These are phyloP conservation scores for Mycteria americana DNA, from an alignment of 2,797 vertebrate genomes.

Conservation along the genomic window DNA sequence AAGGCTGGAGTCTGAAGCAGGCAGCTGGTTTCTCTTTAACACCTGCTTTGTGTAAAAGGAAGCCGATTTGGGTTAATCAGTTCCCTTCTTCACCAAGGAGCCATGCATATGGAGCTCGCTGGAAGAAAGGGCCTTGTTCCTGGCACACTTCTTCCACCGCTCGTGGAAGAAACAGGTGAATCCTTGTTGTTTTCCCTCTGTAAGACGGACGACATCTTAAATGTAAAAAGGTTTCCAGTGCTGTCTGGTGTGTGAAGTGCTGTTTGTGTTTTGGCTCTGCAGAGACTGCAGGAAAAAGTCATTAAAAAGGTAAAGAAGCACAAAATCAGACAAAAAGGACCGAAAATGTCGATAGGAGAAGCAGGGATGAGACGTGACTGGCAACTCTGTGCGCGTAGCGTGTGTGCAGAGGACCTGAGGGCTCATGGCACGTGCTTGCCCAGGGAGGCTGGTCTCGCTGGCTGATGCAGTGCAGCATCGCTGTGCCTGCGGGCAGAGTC, in stretches of 20 bases:
- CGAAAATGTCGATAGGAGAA: rapidly evolving
- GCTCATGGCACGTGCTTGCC: rapidly evolving
- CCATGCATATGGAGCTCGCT: rapidly evolving
- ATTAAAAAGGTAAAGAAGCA: not conserved
- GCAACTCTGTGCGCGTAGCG: rapidly evolving
- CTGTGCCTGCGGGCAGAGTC: not conserved
- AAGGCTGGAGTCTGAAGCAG: not conserved
- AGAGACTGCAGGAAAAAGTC: not conserved
- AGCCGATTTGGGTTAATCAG: not conserved
- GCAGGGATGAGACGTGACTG: not conserved
- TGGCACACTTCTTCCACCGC: not conserved
- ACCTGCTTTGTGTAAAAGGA: not conserved
- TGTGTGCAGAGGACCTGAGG: rapidly evolving
- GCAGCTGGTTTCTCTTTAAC: not conserved
- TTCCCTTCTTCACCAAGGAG: not conserved
- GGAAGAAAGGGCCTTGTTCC: not conserved
- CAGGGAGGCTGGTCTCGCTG: rapidly evolving
- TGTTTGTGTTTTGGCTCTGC: not conserved
- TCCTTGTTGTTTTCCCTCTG: not conserved
- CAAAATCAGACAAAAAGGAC: not conserved
- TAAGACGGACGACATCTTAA: not conserved
- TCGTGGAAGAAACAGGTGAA: not conserved
- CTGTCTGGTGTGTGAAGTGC: not conserved
- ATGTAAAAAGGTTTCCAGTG: not conserved
- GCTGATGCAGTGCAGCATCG: rapidly evolving